Evolutionary conservation across 2,888 invertebrate species (phyloP), one percentile per base, ranked within the genome.

Genomic region (Caenorhabditis panamensis): DNA sequence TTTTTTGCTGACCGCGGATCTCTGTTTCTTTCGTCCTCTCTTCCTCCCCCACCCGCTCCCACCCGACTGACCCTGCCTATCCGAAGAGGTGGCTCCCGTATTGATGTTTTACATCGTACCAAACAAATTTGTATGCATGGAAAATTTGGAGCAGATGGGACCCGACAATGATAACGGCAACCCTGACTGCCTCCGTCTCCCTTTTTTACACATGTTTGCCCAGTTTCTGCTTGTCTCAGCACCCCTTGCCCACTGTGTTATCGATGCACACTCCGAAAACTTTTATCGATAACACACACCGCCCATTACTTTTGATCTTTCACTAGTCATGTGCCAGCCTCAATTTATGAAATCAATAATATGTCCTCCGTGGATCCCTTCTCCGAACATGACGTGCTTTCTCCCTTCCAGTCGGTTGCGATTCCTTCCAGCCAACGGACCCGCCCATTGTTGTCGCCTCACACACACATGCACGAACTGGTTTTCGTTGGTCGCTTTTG

Each of bases 201-300:
- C 41, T 16, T 18, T 41, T 59, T 24, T 59, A 59, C 59, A 59
- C 59, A 31, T 59, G 59, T 59, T 59, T 59, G 59, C 41, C 44
- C 61, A 61, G 44, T 47, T 61, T 47, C 61, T 47, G n/a, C 47
- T 37, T 20, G 28, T 37, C 58, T 31, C 28, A 56, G 28, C 28
- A 11, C 37, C 47, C 18, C 36, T 37, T 37, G 20, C 28, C 24
- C 44, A 13, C 58, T 47, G 62, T 53, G 28, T 54, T 44, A 66
- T 66, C 66, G 66, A 51, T 51, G 44, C 36, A 63, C 31, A 63
- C 51, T 64, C 66, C 31, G 53, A 66, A 75, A 64, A 59, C 37
- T 66, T 75, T 75, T 75, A 75, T 66, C 75, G 75, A 75, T 75
- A 75, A 75, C 75, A 75, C 71, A 71, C 73, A 75, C 75, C 71